Conservation (phyloP, 2,888 invertebrate species). For the Argyresthia albistria region DNA sequence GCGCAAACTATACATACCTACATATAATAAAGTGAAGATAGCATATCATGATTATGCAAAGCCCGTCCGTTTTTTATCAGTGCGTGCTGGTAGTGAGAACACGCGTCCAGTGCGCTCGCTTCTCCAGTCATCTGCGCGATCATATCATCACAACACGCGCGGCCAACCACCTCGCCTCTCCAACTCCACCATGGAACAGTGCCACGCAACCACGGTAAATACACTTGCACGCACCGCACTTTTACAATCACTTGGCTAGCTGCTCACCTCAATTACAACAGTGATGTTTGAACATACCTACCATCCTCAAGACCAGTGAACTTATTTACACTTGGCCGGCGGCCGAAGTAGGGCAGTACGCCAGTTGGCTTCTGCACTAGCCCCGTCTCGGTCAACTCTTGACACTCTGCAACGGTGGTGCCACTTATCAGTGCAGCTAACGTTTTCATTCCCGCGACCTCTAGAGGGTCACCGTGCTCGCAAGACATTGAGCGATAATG, state of each 20-base stretch:
- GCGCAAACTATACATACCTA: too few relatives aligned
- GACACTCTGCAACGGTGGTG: too few relatives aligned
- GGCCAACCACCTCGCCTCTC: slow-evolving; percentile 1
- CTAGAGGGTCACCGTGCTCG: slow-evolving; percentile 25
- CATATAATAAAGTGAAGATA: too few relatives aligned
- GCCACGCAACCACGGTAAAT: background rate
- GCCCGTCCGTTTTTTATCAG: slow-evolving; percentile 41
- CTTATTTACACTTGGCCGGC: slow-evolving; percentile 53
- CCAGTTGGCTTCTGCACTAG: slow-evolving; percentile 61
- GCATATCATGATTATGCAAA: slow-evolving; percentile 25
- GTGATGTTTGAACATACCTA: background rate
- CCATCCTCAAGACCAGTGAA: slow-evolving; percentile 24
- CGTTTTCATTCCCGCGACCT: slow-evolving; percentile 30
- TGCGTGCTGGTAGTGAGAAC: slow-evolving; percentile 18
- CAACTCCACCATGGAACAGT: background rate
- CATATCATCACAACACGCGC: slow-evolving; percentile 29
- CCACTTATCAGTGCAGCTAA: background rate
- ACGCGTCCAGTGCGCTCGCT: slow-evolving; percentile 20
- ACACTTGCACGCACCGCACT: background rate
- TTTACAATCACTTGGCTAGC: background rate
- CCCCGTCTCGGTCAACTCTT: slow-evolving; percentile 31
- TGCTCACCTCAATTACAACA: background rate
- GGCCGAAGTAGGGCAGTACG: slow-evolving; percentile 54
- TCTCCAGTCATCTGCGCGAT: slow-evolving; percentile 23
- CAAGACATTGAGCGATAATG: background rate